Evolutionary conservation across 2,888 invertebrate species (phyloP), one percentile per base, ranked within the genome.

Genomic region (Steinernema carpocapsae): DNA sequence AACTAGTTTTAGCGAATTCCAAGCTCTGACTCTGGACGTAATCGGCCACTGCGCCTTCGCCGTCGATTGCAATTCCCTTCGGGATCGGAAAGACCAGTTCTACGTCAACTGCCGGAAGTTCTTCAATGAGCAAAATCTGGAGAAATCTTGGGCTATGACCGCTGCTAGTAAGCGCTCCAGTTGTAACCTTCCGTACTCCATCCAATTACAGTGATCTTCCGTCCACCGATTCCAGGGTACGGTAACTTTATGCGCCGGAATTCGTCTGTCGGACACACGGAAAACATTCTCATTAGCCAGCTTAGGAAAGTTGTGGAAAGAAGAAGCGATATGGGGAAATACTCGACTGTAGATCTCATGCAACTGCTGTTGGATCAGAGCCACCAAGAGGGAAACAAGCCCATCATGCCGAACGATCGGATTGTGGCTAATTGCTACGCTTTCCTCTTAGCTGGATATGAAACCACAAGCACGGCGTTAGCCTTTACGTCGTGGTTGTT

Each of bases 381-480:
- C 74, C 75, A 74, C 71, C 75, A 48, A 72, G 73, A 51, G 6
- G 56, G 26, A 22, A 24, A 17, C 26, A 56, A 56, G 17, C 73
- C 78, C 32, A 56, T 78, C 22, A 46, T 7, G 88, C 88, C 76
- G 80, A 84, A 72, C 84, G 88, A 79, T 51, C 71, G 81, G 76
- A 87, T 89, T 71, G 83, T 88, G 59, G 88, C 88, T 37, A 88
- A 89, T 77, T 86, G 88, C 32, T 88, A 89, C 78, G 86, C 90
- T 1, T 90, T 90, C 78, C 84, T 90, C 46, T 81, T 90, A 71
- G 90, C 89, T 24, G 90, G 84, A 14, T 91, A 90, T 77, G 91
- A 91, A 81, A 91, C 91, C 0, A 90, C 90, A 0, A 89, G 90
- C 32, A 89, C 89, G 1, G 88, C 89, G 1, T 82, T 91, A 43